Evolutionary conservation across 2,888 invertebrate genomes (phyloP).

Genomic region (Brassicogethes aeneus): DNA sequence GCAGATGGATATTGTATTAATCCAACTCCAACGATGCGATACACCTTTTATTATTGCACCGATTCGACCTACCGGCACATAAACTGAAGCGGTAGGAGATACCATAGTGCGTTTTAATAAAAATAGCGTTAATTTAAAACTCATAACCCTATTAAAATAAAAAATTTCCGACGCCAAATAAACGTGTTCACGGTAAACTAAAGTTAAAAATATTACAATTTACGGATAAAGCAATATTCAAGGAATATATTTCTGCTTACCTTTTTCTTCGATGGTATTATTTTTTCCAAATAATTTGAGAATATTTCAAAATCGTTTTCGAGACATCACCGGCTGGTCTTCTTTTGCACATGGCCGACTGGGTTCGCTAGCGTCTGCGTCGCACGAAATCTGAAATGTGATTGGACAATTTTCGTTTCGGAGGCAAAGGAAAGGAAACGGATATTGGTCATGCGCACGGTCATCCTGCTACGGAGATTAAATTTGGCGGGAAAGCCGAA

Average conservation of each 20-base stretch:
- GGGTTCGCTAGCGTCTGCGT: not conserved
- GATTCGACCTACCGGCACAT: slow-evolving; percentile 30
- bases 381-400: not conserved
- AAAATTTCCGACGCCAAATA: not conserved
- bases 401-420: slow-evolving; percentile 1
- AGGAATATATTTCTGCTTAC: too few species aligned
- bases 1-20: slow-evolving; percentile 17
- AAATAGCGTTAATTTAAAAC: too few species aligned
- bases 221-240: too few species aligned
- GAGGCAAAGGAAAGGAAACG: not conserved
- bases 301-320: not conserved
- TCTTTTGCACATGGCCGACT: slow-evolving; percentile 1
- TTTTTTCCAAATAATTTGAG: slow-evolving; percentile 3
- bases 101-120: slow-evolving; percentile 26
- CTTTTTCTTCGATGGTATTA: slow-evolving; percentile 3
- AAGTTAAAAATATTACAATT: not conserved
- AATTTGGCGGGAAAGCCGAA: too few species aligned
- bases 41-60: slow-evolving; percentile 27
- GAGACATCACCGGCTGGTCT: not conserved
- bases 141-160: not conserved
- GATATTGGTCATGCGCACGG: too few species aligned
- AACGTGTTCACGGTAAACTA: slow-evolving; percentile 1
- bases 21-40: slow-evolving; percentile 31
- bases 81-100: slow-evolving; percentile 28
- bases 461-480: too few species aligned